These are phyloP conservation scores for Eurystomus gularis DNA, from an alignment of 2,113 vertebrate species.

Conservation along the genomic window DNA sequence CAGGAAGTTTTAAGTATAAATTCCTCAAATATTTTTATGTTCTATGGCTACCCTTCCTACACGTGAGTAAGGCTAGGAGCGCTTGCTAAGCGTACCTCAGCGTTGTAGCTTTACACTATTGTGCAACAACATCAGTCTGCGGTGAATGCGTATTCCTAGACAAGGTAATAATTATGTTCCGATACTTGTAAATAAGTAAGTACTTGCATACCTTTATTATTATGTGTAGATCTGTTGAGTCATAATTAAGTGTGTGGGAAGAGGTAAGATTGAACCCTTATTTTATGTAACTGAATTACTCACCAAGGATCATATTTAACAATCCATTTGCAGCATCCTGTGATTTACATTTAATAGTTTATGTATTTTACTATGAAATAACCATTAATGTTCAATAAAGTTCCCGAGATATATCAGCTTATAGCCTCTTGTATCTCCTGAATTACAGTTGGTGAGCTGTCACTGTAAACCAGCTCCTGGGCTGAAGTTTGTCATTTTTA, in stretches of 20 bases:
- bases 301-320: not conserved
- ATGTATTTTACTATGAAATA: not conserved
- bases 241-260: slow-evolving; percentile 1
- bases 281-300: not conserved
- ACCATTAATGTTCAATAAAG: not conserved
- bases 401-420: not conserved
- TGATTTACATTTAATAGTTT: not conserved
- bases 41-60: not conserved
- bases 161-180: slow-evolving; percentile 26
- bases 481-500: not conserved
- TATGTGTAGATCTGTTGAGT: slow-evolving; percentile 14
- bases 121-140: not conserved
- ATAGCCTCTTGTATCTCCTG: not conserved
- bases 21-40: not conserved
- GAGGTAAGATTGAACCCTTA: not conserved
- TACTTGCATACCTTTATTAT: slow-evolving; percentile 2
- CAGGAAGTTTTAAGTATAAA: not conserved
- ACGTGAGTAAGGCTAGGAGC: not conserved
- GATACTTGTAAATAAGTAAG: slow-evolving; percentile 30
- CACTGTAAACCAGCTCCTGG: not conserved
- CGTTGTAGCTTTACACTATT: not conserved
- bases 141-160: slow-evolving; percentile 17
- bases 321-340: not conserved
- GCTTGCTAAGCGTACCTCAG: not conserved
- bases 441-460: not conserved